Conservation (phyloP, 2,888 invertebrate genomes). For the Calameuta idolon region DNA sequence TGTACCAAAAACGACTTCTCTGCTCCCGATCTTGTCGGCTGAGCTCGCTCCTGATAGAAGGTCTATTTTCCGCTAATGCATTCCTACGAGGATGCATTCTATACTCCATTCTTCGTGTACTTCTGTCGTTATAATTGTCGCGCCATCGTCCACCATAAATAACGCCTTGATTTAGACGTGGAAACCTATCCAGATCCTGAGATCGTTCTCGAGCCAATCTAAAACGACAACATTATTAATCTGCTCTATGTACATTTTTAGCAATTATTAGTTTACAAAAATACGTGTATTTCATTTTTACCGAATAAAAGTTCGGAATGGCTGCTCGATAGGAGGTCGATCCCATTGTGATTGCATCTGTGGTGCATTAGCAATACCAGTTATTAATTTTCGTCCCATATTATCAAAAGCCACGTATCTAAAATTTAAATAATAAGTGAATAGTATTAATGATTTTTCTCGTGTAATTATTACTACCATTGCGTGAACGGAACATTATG, state of each 20-base stretch:
- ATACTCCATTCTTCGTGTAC: background rate
- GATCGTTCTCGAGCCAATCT: conserved; percentile 27
- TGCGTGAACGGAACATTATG: background rate
- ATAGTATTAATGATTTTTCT: background rate
- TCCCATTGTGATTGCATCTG: conserved; percentile 69
- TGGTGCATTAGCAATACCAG: conserved; percentile 81
- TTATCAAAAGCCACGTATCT: conserved; percentile 89
- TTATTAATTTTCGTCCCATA: conserved; percentile 83
- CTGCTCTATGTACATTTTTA: background rate
- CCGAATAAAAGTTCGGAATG: conserved; percentile 40
- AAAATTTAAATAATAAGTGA: conserved; percentile 47
- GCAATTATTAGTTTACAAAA: background rate
- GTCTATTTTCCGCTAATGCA: background rate
- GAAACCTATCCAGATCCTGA: conserved; percentile 20
- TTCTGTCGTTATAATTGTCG: conserved; percentile 24
- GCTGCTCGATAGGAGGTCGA: conserved; percentile 50
- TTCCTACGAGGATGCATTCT: background rate
- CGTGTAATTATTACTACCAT: background rate
- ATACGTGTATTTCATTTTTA: conserved; percentile 20
- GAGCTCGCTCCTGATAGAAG: background rate
- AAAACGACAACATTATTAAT: conserved; percentile 1
- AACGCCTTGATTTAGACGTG: conserved; percentile 25
- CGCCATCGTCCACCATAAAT: conserved; percentile 15
- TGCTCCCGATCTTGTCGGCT: background rate
- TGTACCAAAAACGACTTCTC: background rate